phyloP scores from a whole-genome alignment of 2,888 invertebrate species.

The Protonemura montana region DNA sequence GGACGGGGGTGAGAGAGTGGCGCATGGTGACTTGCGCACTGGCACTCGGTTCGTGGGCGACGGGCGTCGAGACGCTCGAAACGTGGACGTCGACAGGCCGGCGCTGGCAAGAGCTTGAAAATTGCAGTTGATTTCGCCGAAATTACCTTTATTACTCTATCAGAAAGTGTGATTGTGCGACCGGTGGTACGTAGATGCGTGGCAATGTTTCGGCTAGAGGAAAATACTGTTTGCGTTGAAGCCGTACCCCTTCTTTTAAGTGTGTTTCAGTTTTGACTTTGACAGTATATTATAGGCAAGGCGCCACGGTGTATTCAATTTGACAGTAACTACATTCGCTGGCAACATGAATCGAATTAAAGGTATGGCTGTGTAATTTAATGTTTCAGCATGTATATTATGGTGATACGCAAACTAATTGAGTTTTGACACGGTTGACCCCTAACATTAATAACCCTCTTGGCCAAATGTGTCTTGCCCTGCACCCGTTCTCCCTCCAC shows the following conservation, averaged over 20 bases:
- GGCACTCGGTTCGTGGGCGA: background rate
- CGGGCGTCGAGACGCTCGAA: conserved; percentile 10
- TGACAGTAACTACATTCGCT: background rate
- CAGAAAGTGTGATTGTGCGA: conserved; percentile 16
- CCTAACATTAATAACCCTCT: conserved; percentile 19
- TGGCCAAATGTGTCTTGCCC: background rate
- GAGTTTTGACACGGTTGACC: conserved; percentile 16
- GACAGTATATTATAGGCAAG: background rate
- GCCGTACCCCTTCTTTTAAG: conserved; percentile 8
- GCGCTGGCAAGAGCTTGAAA: background rate
- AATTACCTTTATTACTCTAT: background rate
- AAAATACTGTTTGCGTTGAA: background rate
- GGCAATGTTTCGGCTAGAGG: background rate
- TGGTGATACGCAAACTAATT: background rate
- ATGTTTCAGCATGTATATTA: conserved; percentile 16
- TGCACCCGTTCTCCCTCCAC: background rate
- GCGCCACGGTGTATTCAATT: conserved; percentile 15
- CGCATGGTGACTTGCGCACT: conserved; percentile 15
- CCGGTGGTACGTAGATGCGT: background rate
- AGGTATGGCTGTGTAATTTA: conserved; percentile 14
- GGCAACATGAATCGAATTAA: conserved; percentile 10
- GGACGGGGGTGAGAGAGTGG: background rate
- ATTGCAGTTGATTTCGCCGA: background rate
- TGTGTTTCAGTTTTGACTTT: background rate
- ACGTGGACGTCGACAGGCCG: conserved; percentile 24